phyloP scores from a whole-genome alignment of 2,797 vertebrate species.

The Melanotaenia nigrans region DNA sequence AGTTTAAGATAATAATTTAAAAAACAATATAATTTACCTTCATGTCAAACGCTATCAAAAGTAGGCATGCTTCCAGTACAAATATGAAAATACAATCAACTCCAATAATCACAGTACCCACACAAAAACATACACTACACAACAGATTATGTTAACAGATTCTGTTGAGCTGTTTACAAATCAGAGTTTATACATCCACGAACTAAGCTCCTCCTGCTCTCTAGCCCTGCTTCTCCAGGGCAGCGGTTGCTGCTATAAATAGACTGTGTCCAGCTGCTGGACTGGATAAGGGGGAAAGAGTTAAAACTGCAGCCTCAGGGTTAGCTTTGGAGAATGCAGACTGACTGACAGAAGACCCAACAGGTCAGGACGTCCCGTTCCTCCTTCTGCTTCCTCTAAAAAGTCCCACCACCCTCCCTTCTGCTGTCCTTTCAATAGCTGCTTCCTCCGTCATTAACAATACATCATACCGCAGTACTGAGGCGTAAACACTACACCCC shows the following conservation, averaged over 20 bases:
- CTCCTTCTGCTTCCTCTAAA: constrained; percentile 62
- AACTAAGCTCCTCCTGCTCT: constrained; percentile 45
- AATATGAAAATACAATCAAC: background rate
- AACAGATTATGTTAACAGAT: constrained; percentile 23
- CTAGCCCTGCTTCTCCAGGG: constrained; percentile 51
- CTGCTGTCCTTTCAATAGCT: constrained; percentile 48
- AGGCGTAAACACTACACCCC: constrained; percentile 50
- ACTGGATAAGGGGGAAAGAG: constrained; percentile 56
- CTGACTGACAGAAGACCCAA: constrained; percentile 67
- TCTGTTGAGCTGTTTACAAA: constrained; percentile 54
- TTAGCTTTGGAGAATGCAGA: constrained; percentile 58
- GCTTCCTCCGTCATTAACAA: constrained; percentile 69
- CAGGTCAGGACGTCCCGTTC: constrained; percentile 69
- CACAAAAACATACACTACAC: background rate
- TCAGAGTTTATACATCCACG: constrained; percentile 49
- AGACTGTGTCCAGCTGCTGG: constrained; percentile 74
- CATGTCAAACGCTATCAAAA: background rate
- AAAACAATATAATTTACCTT: constrained; percentile 5
- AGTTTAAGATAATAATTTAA: too few species aligned
- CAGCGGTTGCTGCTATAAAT: constrained; percentile 72
- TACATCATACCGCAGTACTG: constrained; percentile 66
- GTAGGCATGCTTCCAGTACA: background rate
- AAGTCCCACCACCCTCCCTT: constrained; percentile 55
- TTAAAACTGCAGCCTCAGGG: constrained; percentile 58
- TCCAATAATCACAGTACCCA: background rate